Evolutionary conservation across 2,797 vertebrate species (phyloP), one percentile per base, ranked within the genome.

Genomic region (Microctenopoma steveboyesi): DNA sequence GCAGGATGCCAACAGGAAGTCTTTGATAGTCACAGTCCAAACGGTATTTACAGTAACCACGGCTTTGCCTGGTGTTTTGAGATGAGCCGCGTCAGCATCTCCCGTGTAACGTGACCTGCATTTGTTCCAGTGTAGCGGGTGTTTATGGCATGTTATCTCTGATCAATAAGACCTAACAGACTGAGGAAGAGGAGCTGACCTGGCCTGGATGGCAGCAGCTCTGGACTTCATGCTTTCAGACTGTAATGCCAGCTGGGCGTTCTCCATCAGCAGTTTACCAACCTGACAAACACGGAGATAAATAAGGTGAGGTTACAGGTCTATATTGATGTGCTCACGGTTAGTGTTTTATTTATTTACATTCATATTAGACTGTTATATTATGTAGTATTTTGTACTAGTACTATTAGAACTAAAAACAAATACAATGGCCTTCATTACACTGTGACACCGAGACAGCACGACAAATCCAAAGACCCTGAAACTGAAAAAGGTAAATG

Each of bases 241-340:
- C 70, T 89, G 86, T 49, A 93, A 69, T 11, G 87, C 87, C 81
- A 94, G 74, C 35, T 91, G 84, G 52, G 92, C 88, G 0, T 94
- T 94, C 77, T 93, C 92, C 82, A 91, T 64, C 60, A 94, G 82
- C 1, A 93, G 74, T 49, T 79, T 82, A 40, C 78, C 86, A 49
- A 94, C 91, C 94, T 94, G 81, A 30, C 22, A 78, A 53, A 22
- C 16, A 67, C 15, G 53, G 54, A 59, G 39, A 33, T 0, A 35
- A 67, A 14, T 8, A 40, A 47, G 3, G 51, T 10, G 1, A 30
- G 7, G 57, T 71, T 22, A 22, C 22, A 22, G 22, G 22, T 22
- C 22, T 22, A 22, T 22, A 22, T 22, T 22, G 22, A 22, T 22
- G 22, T 22, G 22, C 22, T 22, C 22, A 22, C 22, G 22, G 22